Evolutionary conservation across 2,888 invertebrate genomes (phyloP).

Genomic region (Nycteola revayana): DNA sequence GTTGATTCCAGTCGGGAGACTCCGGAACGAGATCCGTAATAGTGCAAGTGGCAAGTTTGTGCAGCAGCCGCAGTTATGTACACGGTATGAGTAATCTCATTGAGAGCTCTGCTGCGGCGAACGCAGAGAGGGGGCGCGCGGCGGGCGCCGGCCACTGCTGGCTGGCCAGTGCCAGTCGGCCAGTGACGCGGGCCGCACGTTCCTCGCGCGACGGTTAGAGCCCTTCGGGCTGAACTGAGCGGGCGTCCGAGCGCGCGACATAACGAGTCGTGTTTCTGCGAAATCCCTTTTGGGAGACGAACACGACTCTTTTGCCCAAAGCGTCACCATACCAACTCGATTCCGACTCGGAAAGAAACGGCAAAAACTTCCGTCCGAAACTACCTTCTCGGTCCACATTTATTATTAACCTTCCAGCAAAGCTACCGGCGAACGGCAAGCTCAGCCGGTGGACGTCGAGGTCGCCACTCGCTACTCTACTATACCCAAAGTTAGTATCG

Average conservation of each 20-base stretch:
- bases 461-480: conserved; percentile 3
- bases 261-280: conserved; percentile 29
- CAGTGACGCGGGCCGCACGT: conserved; percentile 49
- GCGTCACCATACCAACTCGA: conserved; percentile 1
- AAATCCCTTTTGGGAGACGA: conserved; percentile 44
- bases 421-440: too few species aligned
- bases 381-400: conserved; percentile 1
- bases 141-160: conserved; percentile 7
- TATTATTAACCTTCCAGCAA: conserved; percentile 5
- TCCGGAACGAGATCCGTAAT: background rate
- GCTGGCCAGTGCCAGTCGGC: conserved; percentile 39
- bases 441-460: background rate
- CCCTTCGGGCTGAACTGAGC: conserved; percentile 57
- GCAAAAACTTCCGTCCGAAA: conserved; percentile 4
- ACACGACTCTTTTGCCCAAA: conserved; percentile 33
- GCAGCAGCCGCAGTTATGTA: background rate
- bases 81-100: conserved; percentile 23
- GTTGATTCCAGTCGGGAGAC: conserved; percentile 4
- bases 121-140: background rate
- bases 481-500: conserved; percentile 25
- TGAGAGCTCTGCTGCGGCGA: conserved; percentile 15
- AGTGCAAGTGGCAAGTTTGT: background rate
- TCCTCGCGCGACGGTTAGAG: conserved; percentile 51
- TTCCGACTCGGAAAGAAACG: background rate
- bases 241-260: conserved; percentile 25